Evolutionary conservation across 2,888 invertebrate genomes (phyloP).

Genomic region (Latheticus oryzae): DNA sequence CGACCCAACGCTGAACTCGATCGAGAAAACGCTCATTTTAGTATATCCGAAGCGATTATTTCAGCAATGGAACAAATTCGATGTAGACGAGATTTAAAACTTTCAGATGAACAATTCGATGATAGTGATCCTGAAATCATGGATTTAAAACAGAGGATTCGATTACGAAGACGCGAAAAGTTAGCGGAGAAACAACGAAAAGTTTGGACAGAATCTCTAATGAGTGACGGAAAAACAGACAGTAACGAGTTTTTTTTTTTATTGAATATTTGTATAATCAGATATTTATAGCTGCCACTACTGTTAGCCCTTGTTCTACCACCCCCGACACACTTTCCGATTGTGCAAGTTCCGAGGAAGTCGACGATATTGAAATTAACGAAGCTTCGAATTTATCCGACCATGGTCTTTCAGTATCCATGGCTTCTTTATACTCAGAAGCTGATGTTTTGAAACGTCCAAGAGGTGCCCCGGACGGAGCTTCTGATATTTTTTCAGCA

Average conservation of each 20-base stretch:
- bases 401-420: slow-evolving; percentile 70
- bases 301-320: slow-evolving; percentile 68
- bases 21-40: slow-evolving; percentile 88
- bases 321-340: slow-evolving; percentile 66
- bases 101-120: slow-evolving; percentile 67
- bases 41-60: slow-evolving; percentile 85
- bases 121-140: slow-evolving; percentile 77
- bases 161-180: slow-evolving; percentile 69
- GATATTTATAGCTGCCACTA: slow-evolving; percentile 65
- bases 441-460: slow-evolving; percentile 65
- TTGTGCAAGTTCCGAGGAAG: slow-evolving; percentile 67
- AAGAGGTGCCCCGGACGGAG: slow-evolving; percentile 65
- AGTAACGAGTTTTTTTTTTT: too few species aligned
- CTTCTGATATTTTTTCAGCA: slow-evolving; percentile 71
- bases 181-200: slow-evolving; percentile 65
- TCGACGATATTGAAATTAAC: slow-evolving; percentile 68
- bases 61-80: slow-evolving; percentile 82
- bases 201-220: slow-evolving; percentile 56
- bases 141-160: slow-evolving; percentile 72
- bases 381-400: slow-evolving; percentile 65
- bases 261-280: slow-evolving; percentile 12
- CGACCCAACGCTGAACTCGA: slow-evolving; percentile 81
- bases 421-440: slow-evolving; percentile 74
- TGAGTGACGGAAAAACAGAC: slow-evolving; percentile 67
- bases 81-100: slow-evolving; percentile 68